A percentile compares a stretch with the other conserved stretches of the same genome.
Evolutionary conservation across 2,113 vertebrate genomes (phyloP).

Genomic region (Argyrosomus japonicus): DNA sequence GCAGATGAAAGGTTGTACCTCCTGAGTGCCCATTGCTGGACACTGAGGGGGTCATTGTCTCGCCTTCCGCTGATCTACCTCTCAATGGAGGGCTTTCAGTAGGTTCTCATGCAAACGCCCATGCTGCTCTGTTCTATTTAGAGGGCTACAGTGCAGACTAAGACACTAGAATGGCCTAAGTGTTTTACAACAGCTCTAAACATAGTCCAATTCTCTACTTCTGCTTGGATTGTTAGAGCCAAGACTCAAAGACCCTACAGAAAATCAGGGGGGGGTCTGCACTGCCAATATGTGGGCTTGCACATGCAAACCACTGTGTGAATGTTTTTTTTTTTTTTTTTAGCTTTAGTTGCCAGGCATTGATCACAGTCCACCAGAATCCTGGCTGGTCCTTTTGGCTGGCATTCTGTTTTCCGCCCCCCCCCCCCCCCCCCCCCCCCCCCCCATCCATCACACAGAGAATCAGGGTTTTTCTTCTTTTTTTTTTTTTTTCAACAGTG

Average conservation of each 20-base stretch:
- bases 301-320: constrained; percentile 46
- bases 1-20: constrained; percentile 78
- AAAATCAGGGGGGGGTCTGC: constrained; percentile 32
- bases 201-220: constrained; percentile 52
- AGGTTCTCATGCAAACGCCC: constrained; percentile 73
- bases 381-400: constrained; percentile 56
- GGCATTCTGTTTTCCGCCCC: constrained; percentile 51
- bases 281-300: constrained; percentile 49
- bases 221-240: constrained; percentile 46
- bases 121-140: constrained; percentile 63
- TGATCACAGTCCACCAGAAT: constrained; percentile 66
- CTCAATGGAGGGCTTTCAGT: constrained; percentile 74
- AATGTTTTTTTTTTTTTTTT: constrained; percentile 22
- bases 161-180: constrained; percentile 58
- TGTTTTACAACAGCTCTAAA: constrained; percentile 68
- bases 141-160: constrained; percentile 49
- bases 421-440: constrained; percentile 52
- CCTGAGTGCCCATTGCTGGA: constrained; percentile 73
- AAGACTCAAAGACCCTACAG: constrained; percentile 46
- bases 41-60: constrained; percentile 78
- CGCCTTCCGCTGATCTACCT: constrained; percentile 73
- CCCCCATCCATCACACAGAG: constrained; percentile 65
- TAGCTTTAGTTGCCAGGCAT: constrained; percentile 53
- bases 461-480: constrained; percentile 57
- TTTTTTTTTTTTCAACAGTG: constrained; percentile 39